Evolutionary conservation across 2,113 vertebrate species (phyloP).

Genomic region (Pardalotus punctatus): DNA sequence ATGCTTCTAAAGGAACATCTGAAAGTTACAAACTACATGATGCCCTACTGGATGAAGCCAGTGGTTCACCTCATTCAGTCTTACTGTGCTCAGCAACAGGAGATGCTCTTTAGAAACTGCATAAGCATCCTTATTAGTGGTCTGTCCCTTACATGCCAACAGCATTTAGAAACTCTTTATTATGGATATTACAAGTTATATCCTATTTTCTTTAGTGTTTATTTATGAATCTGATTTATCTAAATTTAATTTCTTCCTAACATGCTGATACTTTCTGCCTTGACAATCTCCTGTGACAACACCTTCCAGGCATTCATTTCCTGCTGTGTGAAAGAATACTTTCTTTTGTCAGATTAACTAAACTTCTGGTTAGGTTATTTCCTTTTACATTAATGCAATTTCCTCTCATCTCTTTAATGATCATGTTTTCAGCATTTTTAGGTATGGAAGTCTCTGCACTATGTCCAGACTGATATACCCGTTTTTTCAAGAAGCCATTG

Average conservation of each 20-base stretch:
- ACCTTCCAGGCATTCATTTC: background rate
- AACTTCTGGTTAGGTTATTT: background rate
- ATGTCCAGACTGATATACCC: background rate
- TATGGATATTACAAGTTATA: background rate
- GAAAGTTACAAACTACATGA: background rate
- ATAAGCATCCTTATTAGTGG: background rate
- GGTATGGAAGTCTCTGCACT: background rate
- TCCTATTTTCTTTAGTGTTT: background rate
- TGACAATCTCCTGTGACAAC: background rate
- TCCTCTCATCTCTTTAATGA: background rate
- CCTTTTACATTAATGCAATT: background rate
- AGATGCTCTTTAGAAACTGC: background rate
- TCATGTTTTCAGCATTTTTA: background rate
- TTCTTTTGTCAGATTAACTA: background rate
- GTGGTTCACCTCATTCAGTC: background rate
- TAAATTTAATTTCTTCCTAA: background rate
- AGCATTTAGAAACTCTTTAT: background rate
- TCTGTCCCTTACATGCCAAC: background rate
- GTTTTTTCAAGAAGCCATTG: background rate
- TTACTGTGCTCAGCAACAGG: background rate
- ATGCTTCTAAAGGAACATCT: background rate
- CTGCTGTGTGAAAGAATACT: background rate
- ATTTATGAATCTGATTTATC: background rate
- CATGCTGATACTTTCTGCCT: background rate
- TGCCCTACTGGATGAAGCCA: background rate